Percentiles rank a stretch among this genome's conserved stretches.
Evolutionary conservation across 2,797 vertebrate species (phyloP).

Genomic region (Acipenser oxyrinchus): DNA sequence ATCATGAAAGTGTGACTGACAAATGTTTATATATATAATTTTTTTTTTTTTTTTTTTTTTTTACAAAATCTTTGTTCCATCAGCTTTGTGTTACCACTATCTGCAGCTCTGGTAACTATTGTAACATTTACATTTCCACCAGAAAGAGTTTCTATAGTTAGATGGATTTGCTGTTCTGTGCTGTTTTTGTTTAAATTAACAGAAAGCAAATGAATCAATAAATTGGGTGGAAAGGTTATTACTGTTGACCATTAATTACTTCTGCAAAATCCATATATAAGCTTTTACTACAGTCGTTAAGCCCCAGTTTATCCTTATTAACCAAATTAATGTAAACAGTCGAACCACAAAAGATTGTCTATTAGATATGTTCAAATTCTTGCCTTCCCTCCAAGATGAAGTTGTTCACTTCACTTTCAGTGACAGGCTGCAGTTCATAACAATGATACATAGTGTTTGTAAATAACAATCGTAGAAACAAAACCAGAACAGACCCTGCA

Average conservation of each 20-base stretch:
- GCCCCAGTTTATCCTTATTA: background rate
- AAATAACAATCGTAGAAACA: slow-evolving; percentile 33
- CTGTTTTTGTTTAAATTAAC: slow-evolving; percentile 2
- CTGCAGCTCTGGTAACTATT: slow-evolving; percentile 1
- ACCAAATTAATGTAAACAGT: slow-evolving; percentile 36
- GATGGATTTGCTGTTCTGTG: background rate
- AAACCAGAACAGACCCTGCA: slow-evolving; percentile 8
- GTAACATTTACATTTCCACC: slow-evolving; percentile 35
- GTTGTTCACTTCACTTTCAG: background rate
- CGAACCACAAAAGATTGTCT: slow-evolving; percentile 60
- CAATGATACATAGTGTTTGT: slow-evolving; percentile 12
- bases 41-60: too few relatives aligned
- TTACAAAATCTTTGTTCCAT: slow-evolving; percentile 22
- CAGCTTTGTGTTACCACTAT: slow-evolving; percentile 27
- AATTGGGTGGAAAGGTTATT: slow-evolving; percentile 14
- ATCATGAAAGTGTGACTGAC: slow-evolving; percentile 24
- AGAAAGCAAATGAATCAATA: slow-evolving; percentile 2
- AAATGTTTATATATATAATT: background rate
- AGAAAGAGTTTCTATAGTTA: slow-evolving; percentile 3
- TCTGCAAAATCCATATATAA: background rate
- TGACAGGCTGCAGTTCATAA: background rate
- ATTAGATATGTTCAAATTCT: slow-evolving; percentile 40
- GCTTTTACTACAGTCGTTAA: background rate
- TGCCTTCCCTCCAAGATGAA: slow-evolving; percentile 23
- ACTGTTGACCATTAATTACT: slow-evolving; percentile 7